Evolutionary conservation across 2,113 vertebrate genomes (phyloP).

Genomic region (Platysternon megacephalum): DNA sequence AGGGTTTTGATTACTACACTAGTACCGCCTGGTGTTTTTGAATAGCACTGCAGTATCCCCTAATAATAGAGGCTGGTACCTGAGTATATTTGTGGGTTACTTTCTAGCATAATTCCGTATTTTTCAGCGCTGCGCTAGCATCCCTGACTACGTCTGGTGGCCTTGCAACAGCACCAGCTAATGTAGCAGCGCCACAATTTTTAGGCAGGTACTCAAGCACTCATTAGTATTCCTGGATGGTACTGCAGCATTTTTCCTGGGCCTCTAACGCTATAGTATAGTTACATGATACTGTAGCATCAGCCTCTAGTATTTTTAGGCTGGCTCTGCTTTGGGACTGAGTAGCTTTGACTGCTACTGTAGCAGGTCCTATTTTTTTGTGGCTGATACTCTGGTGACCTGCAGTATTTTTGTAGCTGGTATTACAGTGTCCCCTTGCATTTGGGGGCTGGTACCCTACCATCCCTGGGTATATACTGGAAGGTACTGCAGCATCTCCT

Average conservation of each 20-base stretch:
- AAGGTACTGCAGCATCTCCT: not conserved
- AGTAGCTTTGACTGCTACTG: not conserved
- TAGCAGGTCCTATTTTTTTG: not conserved
- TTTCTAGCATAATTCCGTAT: not conserved
- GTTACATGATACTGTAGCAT: not conserved
- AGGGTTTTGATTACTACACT: not conserved
- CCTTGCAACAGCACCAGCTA: not conserved
- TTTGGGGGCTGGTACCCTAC: not conserved
- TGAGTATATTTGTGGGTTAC: not conserved
- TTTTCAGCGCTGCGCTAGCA: not conserved
- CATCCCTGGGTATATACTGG: not conserved
- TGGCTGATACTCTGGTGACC: not conserved
- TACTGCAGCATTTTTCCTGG: not conserved
- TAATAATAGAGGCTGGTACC: not conserved
- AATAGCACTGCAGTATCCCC: not conserved
- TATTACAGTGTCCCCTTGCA: not conserved
- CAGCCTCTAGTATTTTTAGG: not conserved
- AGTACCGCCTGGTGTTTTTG: not conserved
- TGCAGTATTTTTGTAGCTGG: not conserved
- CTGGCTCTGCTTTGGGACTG: not conserved
- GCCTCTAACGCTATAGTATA: not conserved
- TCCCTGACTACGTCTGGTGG: not conserved
- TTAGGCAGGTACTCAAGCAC: not conserved
- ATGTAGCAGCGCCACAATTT: not conserved
- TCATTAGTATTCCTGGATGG: not conserved